Percentiles rank a stretch among this genome's conserved stretches.
phyloP scores from a whole-genome alignment of 2,888 invertebrate species.

The Drosophila sordidapex region DNA sequence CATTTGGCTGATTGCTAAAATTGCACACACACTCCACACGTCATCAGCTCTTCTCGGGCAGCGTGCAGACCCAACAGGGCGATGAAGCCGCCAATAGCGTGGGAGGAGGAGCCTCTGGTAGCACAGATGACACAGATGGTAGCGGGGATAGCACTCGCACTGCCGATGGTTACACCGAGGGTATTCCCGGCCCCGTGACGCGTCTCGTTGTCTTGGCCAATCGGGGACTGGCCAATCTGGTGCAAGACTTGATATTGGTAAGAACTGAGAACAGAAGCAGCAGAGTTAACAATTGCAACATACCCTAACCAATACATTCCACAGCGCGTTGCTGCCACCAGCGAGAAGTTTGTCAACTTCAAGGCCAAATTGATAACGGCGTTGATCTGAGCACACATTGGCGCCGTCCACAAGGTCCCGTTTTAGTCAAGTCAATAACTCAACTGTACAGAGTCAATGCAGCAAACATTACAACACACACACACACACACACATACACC shows the following conservation, averaged over 20 bases:
- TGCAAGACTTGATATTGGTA: conserved; percentile 95
- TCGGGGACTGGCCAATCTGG: conserved; percentile 93
- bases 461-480: conserved; percentile 38
- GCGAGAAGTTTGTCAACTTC: conserved; percentile 96
- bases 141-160: conserved; percentile 86
- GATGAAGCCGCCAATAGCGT: conserved; percentile 86
- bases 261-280: conserved; percentile 71
- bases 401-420: conserved; percentile 45
- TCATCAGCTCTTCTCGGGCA: conserved; percentile 91
- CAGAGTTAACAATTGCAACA: not conserved
- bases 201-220: conserved; percentile 94
- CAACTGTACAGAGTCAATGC: conserved; percentile 71
- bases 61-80: conserved; percentile 88
- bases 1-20: not conserved
- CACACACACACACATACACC: not conserved
- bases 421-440: conserved; percentile 72
- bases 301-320: conserved; percentile 29
- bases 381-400: conserved; percentile 88
- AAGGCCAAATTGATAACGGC: conserved; percentile 96
- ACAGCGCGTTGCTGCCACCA: conserved; percentile 93
- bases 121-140: conserved; percentile 85
- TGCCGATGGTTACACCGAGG: conserved; percentile 90
- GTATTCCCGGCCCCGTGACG: conserved; percentile 94
- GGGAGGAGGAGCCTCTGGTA: conserved; percentile 75
- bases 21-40: too few species aligned